Percentiles rank a stretch among this genome's conserved stretches.
These are phyloP conservation scores for Cephus rjabovi DNA, from an alignment of 2,888 invertebrate species.

Conservation along the genomic window DNA sequence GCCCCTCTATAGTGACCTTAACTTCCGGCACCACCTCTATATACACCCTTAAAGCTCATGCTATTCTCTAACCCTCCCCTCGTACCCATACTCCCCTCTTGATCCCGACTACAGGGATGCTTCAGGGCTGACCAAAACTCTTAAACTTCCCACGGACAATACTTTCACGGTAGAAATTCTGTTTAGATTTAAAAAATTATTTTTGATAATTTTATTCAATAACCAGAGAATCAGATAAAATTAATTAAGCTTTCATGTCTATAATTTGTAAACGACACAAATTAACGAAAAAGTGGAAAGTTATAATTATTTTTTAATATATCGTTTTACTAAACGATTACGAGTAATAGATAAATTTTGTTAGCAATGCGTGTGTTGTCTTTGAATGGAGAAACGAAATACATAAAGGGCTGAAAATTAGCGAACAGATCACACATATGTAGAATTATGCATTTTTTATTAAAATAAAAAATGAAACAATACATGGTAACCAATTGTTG, in stretches of 20 bases:
- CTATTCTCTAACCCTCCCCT: slow-evolving; percentile 33
- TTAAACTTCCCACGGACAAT: slow-evolving; percentile 21
- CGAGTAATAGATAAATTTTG: not conserved
- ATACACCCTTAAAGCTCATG: slow-evolving; percentile 39
- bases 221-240: not conserved
- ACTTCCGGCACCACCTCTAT: slow-evolving; percentile 52
- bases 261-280: not conserved
- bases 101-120: slow-evolving; percentile 22
- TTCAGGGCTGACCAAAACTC: slow-evolving; percentile 30
- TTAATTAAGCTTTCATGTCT: not conserved
- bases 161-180: slow-evolving; percentile 14
- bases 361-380: not conserved
- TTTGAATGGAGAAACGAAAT: not conserved
- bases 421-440: no score
- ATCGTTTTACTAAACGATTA: not conserved
- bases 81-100: slow-evolving; percentile 28
- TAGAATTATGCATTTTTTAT: no score
- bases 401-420: no score
- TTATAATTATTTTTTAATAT: not conserved
- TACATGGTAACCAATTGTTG: no score
- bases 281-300: not conserved
- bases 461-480: no score
- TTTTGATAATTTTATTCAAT: not conserved
- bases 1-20: slow-evolving; percentile 49
- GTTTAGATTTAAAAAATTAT: not conserved